A percentile compares a stretch with the other conserved stretches of the same genome.
phyloP scores from a whole-genome alignment of 2,888 invertebrate species.

The Linhomoeus sp. region DNA sequence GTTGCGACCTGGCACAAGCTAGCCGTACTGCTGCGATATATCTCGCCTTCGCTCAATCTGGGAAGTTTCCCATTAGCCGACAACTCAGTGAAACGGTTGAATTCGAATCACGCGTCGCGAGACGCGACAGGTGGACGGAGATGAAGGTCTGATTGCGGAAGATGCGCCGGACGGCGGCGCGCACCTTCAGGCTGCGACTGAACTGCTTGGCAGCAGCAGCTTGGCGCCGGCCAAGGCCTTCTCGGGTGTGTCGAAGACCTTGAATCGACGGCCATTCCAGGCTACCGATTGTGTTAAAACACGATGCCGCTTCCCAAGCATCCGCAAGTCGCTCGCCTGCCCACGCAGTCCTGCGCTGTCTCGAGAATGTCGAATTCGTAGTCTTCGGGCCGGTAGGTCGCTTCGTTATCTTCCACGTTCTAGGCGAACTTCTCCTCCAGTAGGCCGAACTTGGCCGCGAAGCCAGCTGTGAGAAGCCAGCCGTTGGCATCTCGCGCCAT shows the following conservation, averaged over 20 bases:
- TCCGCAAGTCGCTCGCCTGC: slow-evolving; percentile 6
- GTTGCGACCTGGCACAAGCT: no score
- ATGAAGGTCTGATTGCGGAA: slow-evolving; percentile 36
- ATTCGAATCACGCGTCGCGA: no score
- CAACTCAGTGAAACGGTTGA: no score
- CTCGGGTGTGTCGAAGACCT: slow-evolving; percentile 47
- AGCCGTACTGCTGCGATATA: no score
- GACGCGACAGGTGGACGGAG: no score
- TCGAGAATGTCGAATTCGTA: slow-evolving; percentile 61
- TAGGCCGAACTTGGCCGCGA: slow-evolving; percentile 75
- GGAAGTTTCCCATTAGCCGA: no score
- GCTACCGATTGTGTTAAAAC: not conserved
- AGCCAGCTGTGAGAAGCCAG: slow-evolving; percentile 40
- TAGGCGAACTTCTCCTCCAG: slow-evolving; percentile 85
- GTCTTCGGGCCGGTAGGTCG: slow-evolving; percentile 81
- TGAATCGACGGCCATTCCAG: not conserved
- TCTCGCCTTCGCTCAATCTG: no score
- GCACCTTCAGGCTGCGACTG: slow-evolving; percentile 67
- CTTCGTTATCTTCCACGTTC: slow-evolving; percentile 77
- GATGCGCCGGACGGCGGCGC: slow-evolving; percentile 51
- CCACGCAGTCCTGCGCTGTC: slow-evolving; percentile 52
- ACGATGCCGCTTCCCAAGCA: no score
- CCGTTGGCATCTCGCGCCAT: not conserved
- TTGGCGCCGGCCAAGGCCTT: slow-evolving; percentile 73
- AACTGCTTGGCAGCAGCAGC: slow-evolving; percentile 81